Conservation (phyloP, 2,113 vertebrate species). For the Bubalus kerabau region DNA sequence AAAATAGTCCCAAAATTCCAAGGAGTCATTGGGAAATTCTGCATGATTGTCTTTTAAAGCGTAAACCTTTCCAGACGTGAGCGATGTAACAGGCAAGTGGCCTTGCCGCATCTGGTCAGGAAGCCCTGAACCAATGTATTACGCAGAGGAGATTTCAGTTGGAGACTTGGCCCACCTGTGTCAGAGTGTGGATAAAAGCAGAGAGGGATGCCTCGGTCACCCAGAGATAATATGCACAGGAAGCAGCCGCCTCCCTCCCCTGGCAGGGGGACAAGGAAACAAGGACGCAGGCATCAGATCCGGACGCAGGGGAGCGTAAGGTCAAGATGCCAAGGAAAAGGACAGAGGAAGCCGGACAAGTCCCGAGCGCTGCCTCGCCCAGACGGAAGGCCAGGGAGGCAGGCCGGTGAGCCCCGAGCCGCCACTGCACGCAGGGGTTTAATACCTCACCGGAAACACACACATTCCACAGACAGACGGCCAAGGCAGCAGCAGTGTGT, state of each 20-base stretch:
- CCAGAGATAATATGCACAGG: background rate
- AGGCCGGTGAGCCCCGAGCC: no score
- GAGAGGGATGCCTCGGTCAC: background rate
- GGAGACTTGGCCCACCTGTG: background rate
- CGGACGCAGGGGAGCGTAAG: background rate
- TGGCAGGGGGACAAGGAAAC: background rate
- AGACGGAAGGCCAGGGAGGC: background rate
- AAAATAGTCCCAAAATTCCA: background rate
- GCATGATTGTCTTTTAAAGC: background rate
- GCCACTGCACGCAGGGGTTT: background rate
- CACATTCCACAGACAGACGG: background rate
- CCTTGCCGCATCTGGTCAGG: background rate
- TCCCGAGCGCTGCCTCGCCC: background rate
- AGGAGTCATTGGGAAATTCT: background rate
- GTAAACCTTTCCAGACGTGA: background rate
- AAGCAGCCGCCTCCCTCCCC: background rate
- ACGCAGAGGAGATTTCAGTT: background rate
- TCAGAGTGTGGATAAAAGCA: background rate
- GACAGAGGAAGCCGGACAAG: background rate
- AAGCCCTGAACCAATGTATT: background rate
- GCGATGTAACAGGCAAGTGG: background rate
- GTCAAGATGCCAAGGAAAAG: background rate
- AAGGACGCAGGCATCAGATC: background rate
- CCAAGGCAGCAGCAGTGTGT: background rate
- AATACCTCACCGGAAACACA: background rate